Evolutionary conservation across 2,113 vertebrate genomes (phyloP).

Genomic region (Mirza zaza): DNA sequence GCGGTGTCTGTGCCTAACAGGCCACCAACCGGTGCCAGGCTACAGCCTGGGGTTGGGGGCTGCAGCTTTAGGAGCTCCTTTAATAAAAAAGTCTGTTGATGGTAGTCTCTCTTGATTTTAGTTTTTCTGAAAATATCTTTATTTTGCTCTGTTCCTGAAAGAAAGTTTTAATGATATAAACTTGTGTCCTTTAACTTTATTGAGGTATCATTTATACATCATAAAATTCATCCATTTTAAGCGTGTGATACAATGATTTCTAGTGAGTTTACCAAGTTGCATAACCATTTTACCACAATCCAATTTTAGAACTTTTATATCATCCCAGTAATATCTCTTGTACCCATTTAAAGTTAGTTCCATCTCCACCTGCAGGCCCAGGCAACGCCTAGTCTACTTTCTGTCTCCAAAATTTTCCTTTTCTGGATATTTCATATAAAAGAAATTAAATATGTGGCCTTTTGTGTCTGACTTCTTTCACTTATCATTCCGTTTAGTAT

Average conservation of each 20-base stretch:
- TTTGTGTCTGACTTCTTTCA: background rate
- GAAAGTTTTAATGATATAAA: background rate
- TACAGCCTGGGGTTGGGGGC: too few species aligned
- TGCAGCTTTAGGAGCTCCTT: background rate
- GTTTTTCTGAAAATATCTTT: background rate
- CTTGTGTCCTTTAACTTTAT: background rate
- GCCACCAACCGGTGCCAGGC: too few species aligned
- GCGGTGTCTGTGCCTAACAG: too few species aligned
- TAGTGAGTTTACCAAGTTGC: background rate
- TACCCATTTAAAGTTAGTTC: background rate
- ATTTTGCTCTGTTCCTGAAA: background rate
- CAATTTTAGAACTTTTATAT: background rate
- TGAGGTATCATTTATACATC: background rate
- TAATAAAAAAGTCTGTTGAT: background rate
- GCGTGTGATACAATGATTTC: background rate
- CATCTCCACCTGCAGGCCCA: background rate
- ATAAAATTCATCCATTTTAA: background rate
- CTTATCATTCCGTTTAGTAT: background rate
- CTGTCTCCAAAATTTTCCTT: background rate
- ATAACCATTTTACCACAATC: background rate
- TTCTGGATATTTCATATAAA: background rate
- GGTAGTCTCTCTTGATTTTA: background rate
- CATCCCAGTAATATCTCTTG: background rate
- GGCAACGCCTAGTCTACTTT: background rate
- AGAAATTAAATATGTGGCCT: background rate